phyloP scores from a whole-genome alignment of 2,113 vertebrate species.

The Gobio gobio region DNA sequence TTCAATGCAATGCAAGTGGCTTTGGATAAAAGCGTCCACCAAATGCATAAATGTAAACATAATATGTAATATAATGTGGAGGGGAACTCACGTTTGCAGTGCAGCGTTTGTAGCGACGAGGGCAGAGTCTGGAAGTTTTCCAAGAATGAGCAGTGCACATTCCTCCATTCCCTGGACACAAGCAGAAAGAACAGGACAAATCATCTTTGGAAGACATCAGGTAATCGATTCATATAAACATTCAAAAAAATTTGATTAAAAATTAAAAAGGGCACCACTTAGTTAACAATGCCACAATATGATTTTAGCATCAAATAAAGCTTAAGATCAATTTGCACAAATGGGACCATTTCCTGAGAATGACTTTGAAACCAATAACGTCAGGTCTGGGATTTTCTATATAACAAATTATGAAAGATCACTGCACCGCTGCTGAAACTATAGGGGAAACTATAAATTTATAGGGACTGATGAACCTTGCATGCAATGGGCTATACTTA shows the following conservation, averaged over 20 bases:
- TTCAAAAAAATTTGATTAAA: no score
- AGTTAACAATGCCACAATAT: no score
- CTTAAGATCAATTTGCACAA: no score
- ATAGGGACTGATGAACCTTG: constrained; percentile 24
- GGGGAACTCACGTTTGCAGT: constrained; percentile 93
- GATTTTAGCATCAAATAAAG: background rate
- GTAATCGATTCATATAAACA: background rate
- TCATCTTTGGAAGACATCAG: background rate
- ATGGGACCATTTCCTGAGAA: background rate
- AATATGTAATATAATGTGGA: background rate
- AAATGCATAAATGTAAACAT: background rate
- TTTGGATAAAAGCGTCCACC: background rate
- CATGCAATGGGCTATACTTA: constrained; percentile 70
- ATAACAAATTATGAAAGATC: background rate
- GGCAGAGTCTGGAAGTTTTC: constrained; percentile 86
- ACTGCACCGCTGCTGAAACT: background rate
- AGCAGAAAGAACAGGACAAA: background rate
- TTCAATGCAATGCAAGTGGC: background rate
- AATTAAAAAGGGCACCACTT: no score
- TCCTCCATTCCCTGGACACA: constrained; percentile 88
- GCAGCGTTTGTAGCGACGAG: constrained; percentile 89
- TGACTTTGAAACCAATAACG: background rate
- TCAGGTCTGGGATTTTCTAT: background rate
- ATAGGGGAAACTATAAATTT: background rate
- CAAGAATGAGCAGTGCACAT: constrained; percentile 93